phyloP scores from a whole-genome alignment of 2,797 vertebrate species.

The Alectoris magna region DNA sequence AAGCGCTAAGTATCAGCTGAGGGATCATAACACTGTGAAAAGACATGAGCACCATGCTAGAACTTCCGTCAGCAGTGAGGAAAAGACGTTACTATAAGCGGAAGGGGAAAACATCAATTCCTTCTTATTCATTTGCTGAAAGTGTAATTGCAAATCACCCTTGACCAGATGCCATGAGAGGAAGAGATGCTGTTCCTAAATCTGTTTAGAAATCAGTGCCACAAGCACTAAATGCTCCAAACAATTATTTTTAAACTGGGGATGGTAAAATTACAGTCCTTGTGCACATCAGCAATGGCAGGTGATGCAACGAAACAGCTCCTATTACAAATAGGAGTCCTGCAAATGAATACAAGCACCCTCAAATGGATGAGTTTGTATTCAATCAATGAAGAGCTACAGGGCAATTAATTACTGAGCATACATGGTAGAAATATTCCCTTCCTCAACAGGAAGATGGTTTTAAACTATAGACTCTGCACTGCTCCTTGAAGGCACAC shows the following conservation, averaged over 20 bases:
- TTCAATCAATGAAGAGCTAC: background rate
- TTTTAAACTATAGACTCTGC: background rate
- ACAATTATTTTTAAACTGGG: background rate
- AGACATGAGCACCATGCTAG: background rate
- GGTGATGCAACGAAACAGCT: conserved; percentile 1
- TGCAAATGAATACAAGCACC: conserved; percentile 41
- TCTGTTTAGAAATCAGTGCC: conserved; percentile 3
- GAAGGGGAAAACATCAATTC: conserved; percentile 16
- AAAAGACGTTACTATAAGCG: background rate
- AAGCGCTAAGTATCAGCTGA: conserved; percentile 20
- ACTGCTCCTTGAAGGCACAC: background rate
- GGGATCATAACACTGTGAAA: conserved; percentile 5
- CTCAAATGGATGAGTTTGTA: background rate
- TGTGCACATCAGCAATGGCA: background rate
- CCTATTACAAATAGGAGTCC: background rate
- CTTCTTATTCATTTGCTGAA: background rate
- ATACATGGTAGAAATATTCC: background rate
- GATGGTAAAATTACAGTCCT: background rate
- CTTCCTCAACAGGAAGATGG: background rate
- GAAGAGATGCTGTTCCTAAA: conserved; percentile 6
- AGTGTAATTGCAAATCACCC: conserved; percentile 2
- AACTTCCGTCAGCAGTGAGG: conserved; percentile 27
- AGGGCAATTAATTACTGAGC: background rate
- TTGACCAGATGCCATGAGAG: conserved; percentile 1
- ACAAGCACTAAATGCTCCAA: background rate